A percentile compares a stretch with the other conserved stretches of the same genome.
Conservation (phyloP, 1,140 invertebrate species). For the Matsumurasca onukii region DNA sequence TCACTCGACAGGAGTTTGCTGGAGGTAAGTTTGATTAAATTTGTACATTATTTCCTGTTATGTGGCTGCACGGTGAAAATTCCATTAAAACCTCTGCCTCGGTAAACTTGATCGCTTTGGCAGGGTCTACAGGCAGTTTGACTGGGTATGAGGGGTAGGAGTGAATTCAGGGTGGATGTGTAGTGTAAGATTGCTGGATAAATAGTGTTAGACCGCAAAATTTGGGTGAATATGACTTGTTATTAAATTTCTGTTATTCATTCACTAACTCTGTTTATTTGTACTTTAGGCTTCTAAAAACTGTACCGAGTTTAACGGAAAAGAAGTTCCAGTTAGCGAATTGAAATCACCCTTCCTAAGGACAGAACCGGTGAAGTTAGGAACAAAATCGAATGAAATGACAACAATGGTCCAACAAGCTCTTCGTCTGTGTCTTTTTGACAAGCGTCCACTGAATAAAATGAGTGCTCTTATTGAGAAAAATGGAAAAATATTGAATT, state of each 20-base stretch:
- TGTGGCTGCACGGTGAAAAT: neutral
- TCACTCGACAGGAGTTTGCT: neutral
- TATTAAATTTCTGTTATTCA: neutral
- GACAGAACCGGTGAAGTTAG: neutral
- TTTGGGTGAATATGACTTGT: neutral
- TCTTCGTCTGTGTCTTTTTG: neutral
- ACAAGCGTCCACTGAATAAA: neutral
- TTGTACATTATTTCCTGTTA: neutral
- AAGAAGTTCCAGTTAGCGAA: neutral
- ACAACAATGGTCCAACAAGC: neutral
- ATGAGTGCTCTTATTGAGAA: neutral
- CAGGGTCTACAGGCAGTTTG: neutral
- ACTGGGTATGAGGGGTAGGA: neutral
- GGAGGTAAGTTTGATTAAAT: neutral
- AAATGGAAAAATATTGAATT: neutral
- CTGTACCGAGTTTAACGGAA: neutral
- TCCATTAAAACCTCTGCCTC: neutral
- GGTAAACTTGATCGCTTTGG: neutral
- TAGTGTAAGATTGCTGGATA: neutral
- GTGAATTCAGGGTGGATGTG: neutral
- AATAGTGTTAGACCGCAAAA: neutral
- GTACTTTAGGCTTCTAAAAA: slow-evolving; percentile 1
- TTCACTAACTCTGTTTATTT: neutral
- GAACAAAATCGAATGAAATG: slow-evolving; percentile 9
- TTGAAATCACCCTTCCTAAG: slow-evolving; percentile 1